These are phyloP conservation scores for Chaetoderma sp. DNA, from an alignment of 2,888 invertebrate species.

Conservation along the genomic window DNA sequence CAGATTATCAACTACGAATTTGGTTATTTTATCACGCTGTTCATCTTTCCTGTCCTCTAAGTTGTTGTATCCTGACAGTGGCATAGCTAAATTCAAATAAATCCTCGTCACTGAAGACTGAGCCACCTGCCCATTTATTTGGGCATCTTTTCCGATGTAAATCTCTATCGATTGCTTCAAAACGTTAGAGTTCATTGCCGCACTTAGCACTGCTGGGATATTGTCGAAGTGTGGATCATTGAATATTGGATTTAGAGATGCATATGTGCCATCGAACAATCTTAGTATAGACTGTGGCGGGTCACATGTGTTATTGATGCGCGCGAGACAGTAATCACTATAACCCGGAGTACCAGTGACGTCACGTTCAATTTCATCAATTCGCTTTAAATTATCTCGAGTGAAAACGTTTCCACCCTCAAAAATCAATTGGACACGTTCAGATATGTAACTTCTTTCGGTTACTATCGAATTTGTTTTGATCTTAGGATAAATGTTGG, in stretches of 20 bases:
- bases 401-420: conserved; percentile 51
- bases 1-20: conserved; percentile 33
- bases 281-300: conserved; percentile 43
- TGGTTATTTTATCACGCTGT: conserved; percentile 26
- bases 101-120: conserved; percentile 37
- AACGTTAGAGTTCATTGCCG: conserved; percentile 36
- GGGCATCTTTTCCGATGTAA: conserved; percentile 37
- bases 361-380: conserved; percentile 44
- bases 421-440: neutral
- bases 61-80: conserved; percentile 26
- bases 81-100: conserved; percentile 41
- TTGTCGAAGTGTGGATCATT: conserved; percentile 46
- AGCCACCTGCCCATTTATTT: conserved; percentile 25
- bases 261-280: conserved; percentile 50
- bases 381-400: conserved; percentile 39
- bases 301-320: conserved; percentile 32
- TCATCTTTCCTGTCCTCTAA: conserved; percentile 34
- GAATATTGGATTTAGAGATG: conserved; percentile 40
- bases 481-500: conserved; percentile 17
- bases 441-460: neutral
- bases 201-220: conserved; percentile 39
- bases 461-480: conserved; percentile 19
- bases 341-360: conserved; percentile 33
- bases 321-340: conserved; percentile 32
- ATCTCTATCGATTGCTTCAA: conserved; percentile 41